phyloP scores from a whole-genome alignment of 2,888 invertebrate genomes.

The Koerneria pararmatus region DNA sequence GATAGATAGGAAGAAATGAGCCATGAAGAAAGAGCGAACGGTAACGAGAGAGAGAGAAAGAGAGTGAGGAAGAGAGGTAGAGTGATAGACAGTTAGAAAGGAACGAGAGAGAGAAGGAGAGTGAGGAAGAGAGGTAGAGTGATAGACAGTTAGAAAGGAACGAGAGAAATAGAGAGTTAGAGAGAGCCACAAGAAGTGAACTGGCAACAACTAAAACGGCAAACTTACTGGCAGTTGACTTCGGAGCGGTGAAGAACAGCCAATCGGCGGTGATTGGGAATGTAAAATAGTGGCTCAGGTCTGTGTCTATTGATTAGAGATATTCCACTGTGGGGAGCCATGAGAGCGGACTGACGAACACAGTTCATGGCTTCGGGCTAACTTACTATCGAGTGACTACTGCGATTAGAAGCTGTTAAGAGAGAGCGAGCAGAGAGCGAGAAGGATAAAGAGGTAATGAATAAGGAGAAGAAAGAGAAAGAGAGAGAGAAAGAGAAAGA shows the following conservation, averaged over 20 bases:
- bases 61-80: neutral
- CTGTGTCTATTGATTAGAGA: neutral
- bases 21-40: conserved; percentile 1
- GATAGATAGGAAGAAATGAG: neutral
- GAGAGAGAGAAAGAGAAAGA: neutral
- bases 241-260: neutral
- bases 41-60: neutral
- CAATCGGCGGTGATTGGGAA: conserved; percentile 19
- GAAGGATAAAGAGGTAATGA: neutral
- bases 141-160: neutral
- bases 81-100: neutral
- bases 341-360: too few species aligned
- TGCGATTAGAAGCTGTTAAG: neutral
- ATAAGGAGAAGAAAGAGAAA: neutral
- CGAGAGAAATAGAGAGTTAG: neutral
- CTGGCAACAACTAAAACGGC: too few species aligned
- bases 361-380: too few species aligned
- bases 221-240: too few species aligned
- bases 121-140: neutral
- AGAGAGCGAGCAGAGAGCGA: neutral
- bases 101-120: neutral
- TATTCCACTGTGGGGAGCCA: too few species aligned
- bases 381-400: too few species aligned
- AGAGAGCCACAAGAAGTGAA: neutral
- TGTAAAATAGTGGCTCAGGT: conserved; percentile 12